Conservation (phyloP, 2,888 invertebrate genomes). For the Melanchra persicariae region DNA sequence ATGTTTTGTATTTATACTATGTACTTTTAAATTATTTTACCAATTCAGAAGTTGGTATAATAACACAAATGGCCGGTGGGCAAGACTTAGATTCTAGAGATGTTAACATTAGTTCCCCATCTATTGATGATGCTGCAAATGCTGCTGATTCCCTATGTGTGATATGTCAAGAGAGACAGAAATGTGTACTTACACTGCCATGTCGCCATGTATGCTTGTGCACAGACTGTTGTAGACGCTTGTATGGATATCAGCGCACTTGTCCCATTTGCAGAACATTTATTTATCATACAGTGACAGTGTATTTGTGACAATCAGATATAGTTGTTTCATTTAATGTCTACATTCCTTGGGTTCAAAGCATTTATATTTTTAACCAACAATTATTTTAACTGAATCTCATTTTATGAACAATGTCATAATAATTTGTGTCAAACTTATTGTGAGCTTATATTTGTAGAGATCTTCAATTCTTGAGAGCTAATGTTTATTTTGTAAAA, state of each 20-base stretch:
- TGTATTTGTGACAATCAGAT: conserved; percentile 85
- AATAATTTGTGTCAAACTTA: conserved; percentile 13
- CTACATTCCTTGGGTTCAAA: conserved; percentile 42
- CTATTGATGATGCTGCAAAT: conserved; percentile 75
- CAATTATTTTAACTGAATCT: conserved; percentile 25
- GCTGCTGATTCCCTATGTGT: conserved; percentile 87
- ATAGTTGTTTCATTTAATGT: conserved; percentile 6
- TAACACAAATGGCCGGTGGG: conserved; percentile 79
- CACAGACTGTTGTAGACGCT: conserved; percentile 86
- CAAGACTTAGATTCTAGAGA: conserved; percentile 74
- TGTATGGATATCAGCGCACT: conserved; percentile 87
- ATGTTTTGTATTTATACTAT: conserved; percentile 83
- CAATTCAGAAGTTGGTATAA: conserved; percentile 83
- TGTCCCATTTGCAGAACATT: conserved; percentile 90
- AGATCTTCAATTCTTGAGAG: background rate
- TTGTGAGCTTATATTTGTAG: background rate
- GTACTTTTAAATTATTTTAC: conserved; percentile 82
- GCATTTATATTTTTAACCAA: conserved; percentile 27
- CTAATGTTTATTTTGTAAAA: background rate
- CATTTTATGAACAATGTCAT: conserved; percentile 3
- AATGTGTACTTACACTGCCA: conserved; percentile 90
- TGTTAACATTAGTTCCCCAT: conserved; percentile 58
- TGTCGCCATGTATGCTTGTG: conserved; percentile 91
- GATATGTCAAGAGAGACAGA: conserved; percentile 90
- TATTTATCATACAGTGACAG: conserved; percentile 90